These are phyloP conservation scores for Paratilapia polleni DNA, from an alignment of 2,113 vertebrate genomes.

Conservation along the genomic window DNA sequence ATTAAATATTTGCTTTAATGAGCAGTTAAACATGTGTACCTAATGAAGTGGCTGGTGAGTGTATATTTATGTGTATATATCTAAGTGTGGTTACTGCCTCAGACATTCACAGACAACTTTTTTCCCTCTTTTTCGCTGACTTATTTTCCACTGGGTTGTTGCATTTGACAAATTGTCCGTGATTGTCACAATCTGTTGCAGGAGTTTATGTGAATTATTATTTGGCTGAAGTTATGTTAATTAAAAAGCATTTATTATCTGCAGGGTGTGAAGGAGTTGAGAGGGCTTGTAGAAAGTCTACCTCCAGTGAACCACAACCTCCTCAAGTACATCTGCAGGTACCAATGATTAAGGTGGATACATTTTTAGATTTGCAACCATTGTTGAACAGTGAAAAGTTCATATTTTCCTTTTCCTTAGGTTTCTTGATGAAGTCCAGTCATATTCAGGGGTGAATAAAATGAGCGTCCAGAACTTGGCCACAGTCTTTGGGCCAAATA, in stretches of 20 bases:
- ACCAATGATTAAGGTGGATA: not conserved
- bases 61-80: not conserved
- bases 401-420: conserved; percentile 67
- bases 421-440: conserved; percentile 98
- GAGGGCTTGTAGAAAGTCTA: conserved; percentile 89
- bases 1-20: not conserved
- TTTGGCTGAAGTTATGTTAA: not conserved
- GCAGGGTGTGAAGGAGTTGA: conserved; percentile 92
- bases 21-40: not conserved
- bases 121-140: not conserved
- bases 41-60: not conserved
- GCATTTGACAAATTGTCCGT: not conserved
- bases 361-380: not conserved
- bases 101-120: too few relatives aligned
- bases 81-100: too few relatives aligned
- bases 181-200: not conserved
- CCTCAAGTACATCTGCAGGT: conserved; percentile 98
- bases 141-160: not conserved
- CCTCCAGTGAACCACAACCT: conserved; percentile 96
- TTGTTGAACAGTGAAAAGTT: not conserved
- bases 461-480: conserved; percentile 98
- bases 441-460: conserved; percentile 95
- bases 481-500: conserved; percentile 96
- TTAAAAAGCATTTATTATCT: conserved; percentile 4
- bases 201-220: not conserved